Conservation (phyloP, 1,140 invertebrate species). For the Heliconius hewitsoni region DNA sequence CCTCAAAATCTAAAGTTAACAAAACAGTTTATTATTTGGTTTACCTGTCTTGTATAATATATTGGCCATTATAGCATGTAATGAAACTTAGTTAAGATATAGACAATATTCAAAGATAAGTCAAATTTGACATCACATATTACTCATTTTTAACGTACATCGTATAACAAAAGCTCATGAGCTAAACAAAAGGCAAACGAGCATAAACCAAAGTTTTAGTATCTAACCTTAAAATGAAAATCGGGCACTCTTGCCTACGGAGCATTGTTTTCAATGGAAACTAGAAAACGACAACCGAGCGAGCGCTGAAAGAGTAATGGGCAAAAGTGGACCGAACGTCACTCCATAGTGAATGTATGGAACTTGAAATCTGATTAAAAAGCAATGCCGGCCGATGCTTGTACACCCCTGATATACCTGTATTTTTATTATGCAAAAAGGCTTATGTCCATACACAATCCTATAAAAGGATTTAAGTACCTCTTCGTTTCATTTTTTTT, state of each 20-base stretch:
- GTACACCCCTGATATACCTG: slow-evolving; percentile 19
- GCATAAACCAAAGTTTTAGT: neutral
- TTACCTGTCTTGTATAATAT: no score
- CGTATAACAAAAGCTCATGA: neutral
- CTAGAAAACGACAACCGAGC: slow-evolving; percentile 16
- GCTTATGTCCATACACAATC: slow-evolving; percentile 25
- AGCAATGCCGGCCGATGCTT: slow-evolving; percentile 30
- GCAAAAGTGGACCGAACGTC: slow-evolving; percentile 38
- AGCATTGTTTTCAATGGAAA: slow-evolving; percentile 13
- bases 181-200: neutral
- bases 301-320: slow-evolving; percentile 37
- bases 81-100: no score
- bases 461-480: slow-evolving; percentile 20
- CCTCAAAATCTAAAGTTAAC: no score
- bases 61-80: no score
- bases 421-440: slow-evolving; percentile 31
- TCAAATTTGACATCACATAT: no score
- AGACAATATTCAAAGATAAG: no score
- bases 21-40: no score
- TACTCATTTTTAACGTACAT: no score
- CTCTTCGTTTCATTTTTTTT: slow-evolving; percentile 18
- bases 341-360: slow-evolving; percentile 39
- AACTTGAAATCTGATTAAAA: slow-evolving; percentile 42
- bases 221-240: neutral
- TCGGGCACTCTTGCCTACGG: neutral